phyloP scores from a whole-genome alignment of 2,797 vertebrate genomes.

The Microchirus variegatus region DNA sequence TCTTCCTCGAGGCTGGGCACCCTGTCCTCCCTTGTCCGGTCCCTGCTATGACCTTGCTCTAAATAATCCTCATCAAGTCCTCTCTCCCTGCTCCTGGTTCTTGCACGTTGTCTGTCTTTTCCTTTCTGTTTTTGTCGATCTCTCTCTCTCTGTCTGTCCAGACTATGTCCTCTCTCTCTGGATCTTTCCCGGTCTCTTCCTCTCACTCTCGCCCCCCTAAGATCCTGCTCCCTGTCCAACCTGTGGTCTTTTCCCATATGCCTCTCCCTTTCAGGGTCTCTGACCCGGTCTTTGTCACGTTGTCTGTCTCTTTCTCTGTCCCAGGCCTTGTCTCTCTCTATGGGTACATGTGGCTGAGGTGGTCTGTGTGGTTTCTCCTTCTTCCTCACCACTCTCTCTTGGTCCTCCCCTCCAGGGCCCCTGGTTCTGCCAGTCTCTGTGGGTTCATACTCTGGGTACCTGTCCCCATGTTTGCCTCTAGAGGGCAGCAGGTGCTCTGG shows the following conservation, averaged over 20 bases:
- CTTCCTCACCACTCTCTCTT: conserved; percentile 60
- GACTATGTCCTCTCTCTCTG: conserved; percentile 47
- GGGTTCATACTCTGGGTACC: conserved; percentile 62
- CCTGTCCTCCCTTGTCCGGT: conserved; percentile 23
- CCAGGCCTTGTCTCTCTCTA: conserved; percentile 57
- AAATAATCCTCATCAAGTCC: conserved; percentile 48
- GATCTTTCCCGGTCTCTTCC: conserved; percentile 51
- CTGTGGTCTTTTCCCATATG: conserved; percentile 41
- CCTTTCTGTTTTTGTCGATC: conserved; percentile 58
- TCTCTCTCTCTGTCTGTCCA: conserved; percentile 49
- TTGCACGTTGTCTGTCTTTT: conserved; percentile 30
- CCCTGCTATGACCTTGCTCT: conserved; percentile 24
- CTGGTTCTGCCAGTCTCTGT: conserved; percentile 58
- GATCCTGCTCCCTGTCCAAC: conserved; percentile 48
- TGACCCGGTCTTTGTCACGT: conserved; percentile 35
- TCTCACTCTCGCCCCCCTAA: conserved; percentile 19
- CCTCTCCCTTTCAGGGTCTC: conserved; percentile 43
- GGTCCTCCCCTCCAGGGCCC: conserved; percentile 42
- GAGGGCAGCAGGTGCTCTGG: conserved; percentile 63
- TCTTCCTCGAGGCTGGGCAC: conserved; percentile 59
- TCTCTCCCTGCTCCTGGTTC: conserved; percentile 63
- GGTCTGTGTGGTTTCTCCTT: conserved; percentile 77
- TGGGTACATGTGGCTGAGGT: conserved; percentile 62
- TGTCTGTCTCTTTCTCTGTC: conserved; percentile 56
- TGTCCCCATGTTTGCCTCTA: conserved; percentile 66